Evolutionary conservation across 2,797 vertebrate species (phyloP).

Genomic region (Diglossa cyanea): DNA sequence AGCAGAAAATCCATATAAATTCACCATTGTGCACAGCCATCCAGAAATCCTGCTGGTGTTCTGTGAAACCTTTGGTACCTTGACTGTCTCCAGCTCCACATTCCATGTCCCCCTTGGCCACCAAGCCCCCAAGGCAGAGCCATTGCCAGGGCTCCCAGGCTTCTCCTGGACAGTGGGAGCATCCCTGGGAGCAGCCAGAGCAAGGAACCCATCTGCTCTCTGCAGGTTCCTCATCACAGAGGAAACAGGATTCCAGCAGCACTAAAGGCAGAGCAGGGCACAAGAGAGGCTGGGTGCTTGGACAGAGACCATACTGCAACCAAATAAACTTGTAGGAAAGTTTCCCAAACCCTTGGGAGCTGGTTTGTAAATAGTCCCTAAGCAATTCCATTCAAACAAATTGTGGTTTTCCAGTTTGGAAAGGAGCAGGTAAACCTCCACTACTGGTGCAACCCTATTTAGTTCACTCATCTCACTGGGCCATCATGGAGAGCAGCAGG

Average conservation of each 20-base stretch:
- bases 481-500: neutral
- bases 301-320: neutral
- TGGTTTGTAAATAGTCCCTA: neutral
- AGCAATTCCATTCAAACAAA: neutral
- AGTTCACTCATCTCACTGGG: neutral
- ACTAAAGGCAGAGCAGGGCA: neutral
- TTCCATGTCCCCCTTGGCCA: rapidly evolving
- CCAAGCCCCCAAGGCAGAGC: neutral
- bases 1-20: neutral
- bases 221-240: neutral
- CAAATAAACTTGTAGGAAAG: neutral
- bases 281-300: neutral
- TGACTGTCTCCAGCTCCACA: neutral
- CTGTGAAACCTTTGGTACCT: neutral
- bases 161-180: neutral
- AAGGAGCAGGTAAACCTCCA: neutral
- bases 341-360: neutral
- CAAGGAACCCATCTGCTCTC: neutral
- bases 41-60: neutral
- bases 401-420: neutral
- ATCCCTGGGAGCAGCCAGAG: neutral
- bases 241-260: neutral
- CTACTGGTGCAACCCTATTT: neutral
- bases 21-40: neutral
- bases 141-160: neutral